Base-by-base conservation (phyloP, 2,113 vertebrate genomes). In the Casuarius casuarius region DNA sequence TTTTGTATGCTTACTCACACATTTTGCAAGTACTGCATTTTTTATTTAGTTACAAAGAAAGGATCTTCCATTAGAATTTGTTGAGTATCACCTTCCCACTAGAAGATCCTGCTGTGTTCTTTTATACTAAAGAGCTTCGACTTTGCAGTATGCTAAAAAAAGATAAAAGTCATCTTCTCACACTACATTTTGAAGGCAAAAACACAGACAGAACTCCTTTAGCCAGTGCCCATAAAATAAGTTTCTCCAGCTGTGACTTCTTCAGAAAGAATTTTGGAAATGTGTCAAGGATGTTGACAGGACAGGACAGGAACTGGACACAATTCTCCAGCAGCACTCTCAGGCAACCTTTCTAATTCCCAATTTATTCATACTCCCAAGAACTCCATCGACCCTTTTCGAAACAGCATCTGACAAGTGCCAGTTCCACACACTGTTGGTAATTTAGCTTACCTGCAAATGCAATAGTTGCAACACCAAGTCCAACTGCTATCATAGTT, bases 391-490 rank as follows among this genome's bases (percentile, higher is more conserved):
- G 76, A 62, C 7, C 16, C 6, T 31, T 83, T 23, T 1, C 1
- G 29, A 89, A 92, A 83, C 2, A 3, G 2, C 16, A 83, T 23
- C 16, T 85, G 18, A 19, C 26, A 68, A n/a, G 19, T 10, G 5
- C 13, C 22, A 72, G 21, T 23, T 87, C 46, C 7, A 15, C 25
- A 3, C 11, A 29, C 35, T 33, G 33, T 5, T 44, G 21, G 65
- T 65, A 84, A 77, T 80, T 78, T 49, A 56, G n/a, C 97, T 98
- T 97, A 99, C 99, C 99, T 97, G 98, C 99, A 98, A 99, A 99
- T 12, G 98, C 99, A 86, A 98, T 97, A 74, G 99, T 98, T 78
- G 99, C 99, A 76, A 99, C 92, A 19, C 99, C 98, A n/a, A 99
- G 99, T 48, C 99, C 99, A 7, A 99, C 98, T 4, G 98, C 98